Evolutionary conservation across 2,797 vertebrate genomes (phyloP).

Genomic region (Champsocephalus gunnari): DNA sequence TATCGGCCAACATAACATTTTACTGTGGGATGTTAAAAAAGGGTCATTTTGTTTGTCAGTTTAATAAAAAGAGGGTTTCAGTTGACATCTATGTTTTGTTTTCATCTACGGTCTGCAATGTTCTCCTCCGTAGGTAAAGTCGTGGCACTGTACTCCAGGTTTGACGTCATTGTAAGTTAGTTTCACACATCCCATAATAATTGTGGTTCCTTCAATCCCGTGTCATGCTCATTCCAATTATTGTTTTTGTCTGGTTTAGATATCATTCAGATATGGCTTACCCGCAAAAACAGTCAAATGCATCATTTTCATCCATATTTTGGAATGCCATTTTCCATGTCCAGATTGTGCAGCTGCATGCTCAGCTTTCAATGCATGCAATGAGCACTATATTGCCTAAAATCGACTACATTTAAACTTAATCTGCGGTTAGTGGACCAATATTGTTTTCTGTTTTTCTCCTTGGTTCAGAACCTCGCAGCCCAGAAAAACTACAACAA

Average conservation of each 20-base stretch:
- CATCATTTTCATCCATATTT: no score
- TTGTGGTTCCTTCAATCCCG: neutral
- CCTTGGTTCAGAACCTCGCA: conserved; percentile 89
- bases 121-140: conserved; percentile 86
- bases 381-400: no score
- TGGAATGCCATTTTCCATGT: no score
- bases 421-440: neutral
- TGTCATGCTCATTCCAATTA: neutral
- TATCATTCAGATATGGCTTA: no score
- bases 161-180: conserved; percentile 96
- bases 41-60: no score
- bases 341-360: no score
- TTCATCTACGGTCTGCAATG: neutral
- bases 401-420: no score
- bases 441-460: neutral
- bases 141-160: conserved; percentile 95
- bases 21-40: neutral
- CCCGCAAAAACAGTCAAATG: no score
- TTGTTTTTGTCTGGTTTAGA: neutral
- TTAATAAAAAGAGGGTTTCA: neutral
- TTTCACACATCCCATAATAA: neutral
- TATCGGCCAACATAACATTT: conserved; percentile 64
- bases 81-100: neutral
- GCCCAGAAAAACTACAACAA: conserved; percentile 97
- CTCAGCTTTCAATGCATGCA: no score